A percentile compares a stretch with the other conserved stretches of the same genome.
Evolutionary conservation across 2,888 invertebrate species (phyloP).

Genomic region (Caenorhabditis zanzibari): DNA sequence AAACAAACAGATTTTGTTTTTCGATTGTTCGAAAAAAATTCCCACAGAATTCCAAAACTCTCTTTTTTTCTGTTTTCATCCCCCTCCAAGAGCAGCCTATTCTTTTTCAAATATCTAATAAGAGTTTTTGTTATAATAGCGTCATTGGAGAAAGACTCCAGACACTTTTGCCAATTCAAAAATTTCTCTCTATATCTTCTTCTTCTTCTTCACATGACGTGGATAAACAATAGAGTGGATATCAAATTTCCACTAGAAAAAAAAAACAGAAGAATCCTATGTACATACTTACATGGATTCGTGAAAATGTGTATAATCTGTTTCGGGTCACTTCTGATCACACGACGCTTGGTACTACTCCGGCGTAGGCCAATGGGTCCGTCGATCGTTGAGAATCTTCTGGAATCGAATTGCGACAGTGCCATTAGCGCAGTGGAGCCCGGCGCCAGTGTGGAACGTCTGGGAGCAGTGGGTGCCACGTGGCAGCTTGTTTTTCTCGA

Average conservation of each 20-base stretch:
- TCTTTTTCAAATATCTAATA: not conserved
- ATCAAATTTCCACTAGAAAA: too few relatives aligned
- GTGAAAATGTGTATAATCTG: slow-evolving; percentile 62
- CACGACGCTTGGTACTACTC: slow-evolving; percentile 33
- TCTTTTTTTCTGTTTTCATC: too few relatives aligned
- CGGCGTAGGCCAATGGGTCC: slow-evolving; percentile 31
- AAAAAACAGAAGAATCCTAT: too few relatives aligned
- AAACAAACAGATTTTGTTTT: too few relatives aligned
- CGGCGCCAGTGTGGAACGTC: slow-evolving; percentile 58
- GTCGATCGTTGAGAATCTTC: slow-evolving; percentile 55
- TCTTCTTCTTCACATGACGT: too few relatives aligned
- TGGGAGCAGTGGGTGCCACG: slow-evolving; percentile 14
- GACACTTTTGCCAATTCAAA: slow-evolving; percentile 5
- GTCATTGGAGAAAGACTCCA: not conserved
- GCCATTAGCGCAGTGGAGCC: slow-evolving; percentile 54
- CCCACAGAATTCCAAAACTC: too few relatives aligned
- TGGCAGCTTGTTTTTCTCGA: slow-evolving; percentile 17
- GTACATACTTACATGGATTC: slow-evolving; percentile 56
- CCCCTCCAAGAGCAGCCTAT: not conserved
- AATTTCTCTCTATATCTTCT: not conserved
- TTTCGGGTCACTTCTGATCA: slow-evolving; percentile 49
- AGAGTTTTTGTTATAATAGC: slow-evolving; percentile 9
- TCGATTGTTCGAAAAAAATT: too few relatives aligned
- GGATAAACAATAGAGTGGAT: slow-evolving; percentile 3
- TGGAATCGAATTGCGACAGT: slow-evolving; percentile 49